Evolutionary conservation across 2,113 vertebrate genomes (phyloP).

Genomic region (Dromiciops gliroides): DNA sequence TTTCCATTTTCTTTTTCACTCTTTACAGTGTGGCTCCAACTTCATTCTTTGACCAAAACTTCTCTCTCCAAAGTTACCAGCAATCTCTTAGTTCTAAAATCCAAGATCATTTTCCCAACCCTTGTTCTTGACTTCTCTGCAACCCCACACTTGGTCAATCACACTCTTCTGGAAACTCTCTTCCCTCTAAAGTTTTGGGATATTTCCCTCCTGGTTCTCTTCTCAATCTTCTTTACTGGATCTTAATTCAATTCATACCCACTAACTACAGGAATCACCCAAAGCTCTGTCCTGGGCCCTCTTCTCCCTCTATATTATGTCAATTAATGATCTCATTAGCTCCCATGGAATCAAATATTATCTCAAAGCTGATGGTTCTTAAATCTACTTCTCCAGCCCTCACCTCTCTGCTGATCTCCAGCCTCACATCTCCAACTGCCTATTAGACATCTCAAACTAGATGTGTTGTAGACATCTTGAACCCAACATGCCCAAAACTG

Average conservation of each 20-base stretch:
- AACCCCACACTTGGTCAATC: not conserved
- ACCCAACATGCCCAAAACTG: not conserved
- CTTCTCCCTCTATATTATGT: not conserved
- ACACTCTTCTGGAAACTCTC: not conserved
- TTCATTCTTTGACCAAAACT: not conserved
- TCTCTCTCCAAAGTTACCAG: not conserved
- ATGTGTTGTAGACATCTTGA: not conserved
- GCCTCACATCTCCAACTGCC: not conserved
- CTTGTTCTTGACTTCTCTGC: not conserved
- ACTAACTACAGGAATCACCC: not conserved
- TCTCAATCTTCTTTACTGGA: not conserved
- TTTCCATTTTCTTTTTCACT: not conserved
- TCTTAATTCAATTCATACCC: not conserved
- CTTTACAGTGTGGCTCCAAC: not conserved
- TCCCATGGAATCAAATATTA: not conserved
- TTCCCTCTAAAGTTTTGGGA: not conserved
- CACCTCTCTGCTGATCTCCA: not conserved
- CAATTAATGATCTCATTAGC: not conserved
- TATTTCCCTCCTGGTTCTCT: not conserved
- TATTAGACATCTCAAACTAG: not conserved
- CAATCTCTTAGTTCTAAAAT: not conserved
- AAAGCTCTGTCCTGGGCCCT: not conserved
- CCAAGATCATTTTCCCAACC: not conserved
- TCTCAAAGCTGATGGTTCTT: not conserved
- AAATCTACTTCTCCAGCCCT: not conserved